phyloP scores from a whole-genome alignment of 2,113 vertebrate species.

The Hippolais icterina region DNA sequence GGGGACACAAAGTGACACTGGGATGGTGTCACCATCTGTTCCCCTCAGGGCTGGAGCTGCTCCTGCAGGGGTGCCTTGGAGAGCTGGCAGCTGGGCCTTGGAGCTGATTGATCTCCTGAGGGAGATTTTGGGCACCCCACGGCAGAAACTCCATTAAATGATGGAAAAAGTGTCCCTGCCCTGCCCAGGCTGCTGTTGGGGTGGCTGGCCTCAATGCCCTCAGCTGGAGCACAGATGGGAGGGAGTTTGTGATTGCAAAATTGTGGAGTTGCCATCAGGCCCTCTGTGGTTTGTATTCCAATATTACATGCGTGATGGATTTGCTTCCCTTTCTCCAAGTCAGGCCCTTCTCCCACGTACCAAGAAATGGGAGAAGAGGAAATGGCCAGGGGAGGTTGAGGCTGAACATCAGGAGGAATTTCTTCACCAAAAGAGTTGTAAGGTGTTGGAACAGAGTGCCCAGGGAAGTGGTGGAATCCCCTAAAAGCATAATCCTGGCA shows the following conservation, averaged over 20 bases:
- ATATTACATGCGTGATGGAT: not conserved
- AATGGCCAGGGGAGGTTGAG: not conserved
- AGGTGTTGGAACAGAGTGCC: not conserved
- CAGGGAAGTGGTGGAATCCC: not conserved
- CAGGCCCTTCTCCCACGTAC: not conserved
- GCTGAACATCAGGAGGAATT: not conserved
- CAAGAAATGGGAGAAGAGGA: not conserved
- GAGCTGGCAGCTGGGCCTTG: not conserved
- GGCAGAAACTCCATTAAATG: not conserved
- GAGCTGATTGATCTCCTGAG: not conserved
- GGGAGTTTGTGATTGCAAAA: not conserved
- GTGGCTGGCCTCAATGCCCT: not conserved
- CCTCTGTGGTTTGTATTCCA: not conserved
- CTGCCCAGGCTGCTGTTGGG: not conserved
- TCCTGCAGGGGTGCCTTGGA: not conserved
- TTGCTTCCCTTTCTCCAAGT: not conserved
- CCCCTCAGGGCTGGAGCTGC: not conserved
- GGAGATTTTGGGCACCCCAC: not conserved
- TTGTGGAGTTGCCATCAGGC: not conserved
- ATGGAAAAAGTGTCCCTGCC: not conserved
- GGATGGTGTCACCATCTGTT: not conserved
- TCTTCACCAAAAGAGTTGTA: not conserved
- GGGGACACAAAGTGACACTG: not conserved
- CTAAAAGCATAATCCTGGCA: not conserved
- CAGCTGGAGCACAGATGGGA: fast-evolving